Evolutionary conservation across 2,797 vertebrate species (phyloP).

Genomic region (Staurois parvus): DNA sequence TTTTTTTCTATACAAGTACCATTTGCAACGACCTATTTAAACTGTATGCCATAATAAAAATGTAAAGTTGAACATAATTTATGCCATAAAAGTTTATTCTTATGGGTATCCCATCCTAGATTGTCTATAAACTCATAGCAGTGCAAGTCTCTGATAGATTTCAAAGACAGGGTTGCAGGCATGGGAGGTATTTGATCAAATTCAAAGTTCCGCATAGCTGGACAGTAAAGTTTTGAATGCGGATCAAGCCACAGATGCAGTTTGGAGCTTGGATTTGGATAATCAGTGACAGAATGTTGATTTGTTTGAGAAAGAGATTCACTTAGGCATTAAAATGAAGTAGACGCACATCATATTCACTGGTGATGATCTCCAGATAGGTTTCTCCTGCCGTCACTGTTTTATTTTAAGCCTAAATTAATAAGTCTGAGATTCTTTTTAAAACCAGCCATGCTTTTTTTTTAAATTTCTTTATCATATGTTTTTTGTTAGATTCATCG

Average conservation of each 20-base stretch:
- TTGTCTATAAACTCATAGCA: slow-evolving; percentile 26
- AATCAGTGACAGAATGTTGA: slow-evolving; percentile 20
- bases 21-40: not conserved
- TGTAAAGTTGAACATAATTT: not conserved
- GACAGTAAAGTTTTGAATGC: slow-evolving; percentile 2
- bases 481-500: too few relatives aligned
- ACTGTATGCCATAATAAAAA: not conserved
- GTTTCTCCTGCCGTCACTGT: not conserved
- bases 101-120: slow-evolving; percentile 28
- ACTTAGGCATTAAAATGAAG: slow-evolving; percentile 32
- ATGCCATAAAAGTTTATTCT: slow-evolving; percentile 9
- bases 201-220: slow-evolving; percentile 30
- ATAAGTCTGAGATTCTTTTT: slow-evolving; percentile 1
- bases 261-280: not conserved
- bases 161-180: slow-evolving; percentile 10
- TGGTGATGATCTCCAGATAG: slow-evolving; percentile 45
- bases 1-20: not conserved
- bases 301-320: slow-evolving; percentile 24
- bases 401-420: slow-evolving; percentile 17
- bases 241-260: slow-evolving; percentile 14
- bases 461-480: not conserved
- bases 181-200: slow-evolving; percentile 33
- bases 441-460: not conserved
- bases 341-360: slow-evolving; percentile 15
- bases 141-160: slow-evolving; percentile 2